phyloP scores from a whole-genome alignment of 1,140 invertebrate species.

The Homalodisca vitripennis region DNA sequence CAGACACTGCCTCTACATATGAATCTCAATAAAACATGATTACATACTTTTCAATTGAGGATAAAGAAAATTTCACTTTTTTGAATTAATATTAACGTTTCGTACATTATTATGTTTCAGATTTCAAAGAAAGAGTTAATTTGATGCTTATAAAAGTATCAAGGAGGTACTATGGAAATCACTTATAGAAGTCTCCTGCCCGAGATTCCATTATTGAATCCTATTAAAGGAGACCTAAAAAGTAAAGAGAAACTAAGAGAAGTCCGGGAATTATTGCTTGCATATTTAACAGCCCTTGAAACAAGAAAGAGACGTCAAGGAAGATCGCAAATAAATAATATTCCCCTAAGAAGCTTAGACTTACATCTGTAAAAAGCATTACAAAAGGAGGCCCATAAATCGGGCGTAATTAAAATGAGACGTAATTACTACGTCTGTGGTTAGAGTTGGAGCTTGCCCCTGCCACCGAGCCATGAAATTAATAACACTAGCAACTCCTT shows the following conservation, averaged over 20 bases:
- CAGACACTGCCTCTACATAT: too few species aligned
- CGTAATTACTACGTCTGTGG: conserved; percentile 10
- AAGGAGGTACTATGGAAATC: too few species aligned
- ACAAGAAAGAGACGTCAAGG: neutral
- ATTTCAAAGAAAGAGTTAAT: too few species aligned
- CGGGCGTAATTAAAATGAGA: conserved; percentile 15
- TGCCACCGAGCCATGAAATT: conserved; percentile 13
- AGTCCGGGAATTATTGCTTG: conserved; percentile 13
- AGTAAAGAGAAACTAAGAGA: neutral
- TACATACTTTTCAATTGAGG: too few species aligned
- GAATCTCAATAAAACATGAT: too few species aligned
- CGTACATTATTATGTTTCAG: too few species aligned
- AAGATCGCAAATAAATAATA: conserved; percentile 16
- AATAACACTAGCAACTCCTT: conserved; percentile 8
- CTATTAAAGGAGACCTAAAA: conserved; percentile 2
- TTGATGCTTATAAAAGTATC: too few species aligned
- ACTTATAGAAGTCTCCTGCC: too few species aligned
- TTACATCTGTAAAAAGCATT: conserved; percentile 16
- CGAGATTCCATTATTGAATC: conserved; percentile 2
- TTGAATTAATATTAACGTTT: too few species aligned
- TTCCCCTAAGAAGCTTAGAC: conserved; percentile 15
- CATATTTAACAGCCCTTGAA: conserved; percentile 17
- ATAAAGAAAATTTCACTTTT: too few species aligned
- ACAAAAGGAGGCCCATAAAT: conserved; percentile 17
- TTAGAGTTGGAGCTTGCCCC: conserved; percentile 7